phyloP scores from a whole-genome alignment of 2,113 vertebrate species.

The Syngnathus floridae region DNA sequence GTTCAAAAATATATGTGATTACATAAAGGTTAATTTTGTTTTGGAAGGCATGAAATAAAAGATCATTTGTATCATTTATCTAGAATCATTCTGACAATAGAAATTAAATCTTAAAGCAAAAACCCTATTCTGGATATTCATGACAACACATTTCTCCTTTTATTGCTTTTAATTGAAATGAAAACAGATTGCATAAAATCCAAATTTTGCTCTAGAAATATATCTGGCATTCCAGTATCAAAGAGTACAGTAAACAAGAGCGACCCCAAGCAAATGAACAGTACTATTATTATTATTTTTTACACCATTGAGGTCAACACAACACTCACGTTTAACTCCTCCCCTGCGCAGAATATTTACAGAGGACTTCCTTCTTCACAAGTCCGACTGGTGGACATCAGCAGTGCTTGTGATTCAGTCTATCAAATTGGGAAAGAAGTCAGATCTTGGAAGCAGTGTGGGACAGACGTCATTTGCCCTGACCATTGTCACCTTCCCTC shows the following conservation, averaged over 20 bases:
- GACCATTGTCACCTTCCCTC: not conserved
- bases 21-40: no score
- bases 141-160: slow-evolving; percentile 50
- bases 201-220: slow-evolving; percentile 89
- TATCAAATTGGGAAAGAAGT: slow-evolving; percentile 1
- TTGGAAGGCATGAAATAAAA: no score
- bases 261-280: slow-evolving; percentile 75
- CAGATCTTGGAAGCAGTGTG: not conserved
- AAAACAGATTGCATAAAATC: slow-evolving; percentile 90
- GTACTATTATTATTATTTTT: slow-evolving; percentile 68
- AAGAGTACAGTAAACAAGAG: slow-evolving; percentile 88
- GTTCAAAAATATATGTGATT: no score
- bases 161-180: slow-evolving; percentile 92
- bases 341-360: slow-evolving; percentile 1
- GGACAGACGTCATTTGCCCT: not conserved
- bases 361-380: slow-evolving; percentile 1
- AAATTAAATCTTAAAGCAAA: not conserved
- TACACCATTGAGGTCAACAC: slow-evolving; percentile 15
- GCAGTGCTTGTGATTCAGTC: slow-evolving; percentile 1
- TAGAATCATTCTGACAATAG: no score
- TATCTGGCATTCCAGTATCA: slow-evolving; percentile 93
- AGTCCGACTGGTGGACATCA: slow-evolving; percentile 9
- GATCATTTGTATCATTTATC: no score
- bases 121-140: not conserved
- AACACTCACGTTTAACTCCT: slow-evolving; percentile 17